These are phyloP conservation scores for Pemphigus obesinymphae DNA, from an alignment of 1,140 invertebrate species.

Conservation along the genomic window DNA sequence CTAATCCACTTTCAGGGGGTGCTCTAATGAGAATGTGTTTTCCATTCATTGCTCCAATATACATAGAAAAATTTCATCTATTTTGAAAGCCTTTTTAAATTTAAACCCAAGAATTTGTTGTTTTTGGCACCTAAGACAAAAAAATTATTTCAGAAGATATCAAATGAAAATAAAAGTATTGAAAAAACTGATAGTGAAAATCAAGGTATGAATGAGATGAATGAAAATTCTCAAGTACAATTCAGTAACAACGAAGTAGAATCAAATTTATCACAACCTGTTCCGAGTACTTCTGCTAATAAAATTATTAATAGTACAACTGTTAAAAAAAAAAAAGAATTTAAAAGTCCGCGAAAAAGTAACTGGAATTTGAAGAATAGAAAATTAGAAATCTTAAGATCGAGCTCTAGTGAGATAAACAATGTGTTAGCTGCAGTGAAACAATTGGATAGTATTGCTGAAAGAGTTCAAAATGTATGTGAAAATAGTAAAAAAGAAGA, in stretches of 20 bases:
- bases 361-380: not conserved
- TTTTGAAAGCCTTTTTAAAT: conserved; percentile 49
- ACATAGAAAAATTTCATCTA: conserved; percentile 53
- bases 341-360: conserved; percentile 5
- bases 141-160: conserved; percentile 1
- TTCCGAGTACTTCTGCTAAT: not conserved
- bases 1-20: conserved; percentile 49
- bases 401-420: not conserved
- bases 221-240: not conserved
- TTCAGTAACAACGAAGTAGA: not conserved
- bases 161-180: conserved; percentile 10
- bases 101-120: conserved; percentile 47
- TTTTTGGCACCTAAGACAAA: conserved; percentile 44
- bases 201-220: not conserved
- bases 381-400: not conserved
- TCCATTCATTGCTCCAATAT: conserved; percentile 53
- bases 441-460: not conserved
- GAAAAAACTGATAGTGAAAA: not conserved
- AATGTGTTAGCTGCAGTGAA: not conserved
- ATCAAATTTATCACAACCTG: not conserved
- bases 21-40: conserved; percentile 51
- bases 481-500: conserved; percentile 19
- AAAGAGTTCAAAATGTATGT: conserved; percentile 11
- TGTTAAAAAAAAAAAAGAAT: not conserved
- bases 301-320: conserved; percentile 3